Base-by-base conservation (phyloP, 2,888 invertebrate genomes). In the Rhamnusium bicolor region DNA sequence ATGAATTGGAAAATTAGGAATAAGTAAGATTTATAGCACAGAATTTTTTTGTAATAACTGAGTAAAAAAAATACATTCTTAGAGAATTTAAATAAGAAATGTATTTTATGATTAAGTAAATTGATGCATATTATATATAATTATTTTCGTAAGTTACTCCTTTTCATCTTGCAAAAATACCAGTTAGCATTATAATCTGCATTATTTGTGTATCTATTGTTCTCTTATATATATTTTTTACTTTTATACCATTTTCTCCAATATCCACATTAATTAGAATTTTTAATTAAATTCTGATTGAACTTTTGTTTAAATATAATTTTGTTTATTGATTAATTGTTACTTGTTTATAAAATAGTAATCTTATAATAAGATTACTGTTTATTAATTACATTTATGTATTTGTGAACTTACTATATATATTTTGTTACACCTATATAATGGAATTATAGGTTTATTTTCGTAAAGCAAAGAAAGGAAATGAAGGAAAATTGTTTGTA, bases 181-280 rank as follows among this genome's bases (percentile, higher is more conserved):
- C 12, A n/a, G n/a, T 12, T 40, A 40, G 40, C n/a, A 4, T 40
- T 40, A n/a, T 40, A 40, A 40, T n/a, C 40, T 40, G 16, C 16
- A 40, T 56, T 27, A 58, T 58, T 65, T 65, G 40, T 32, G 14
- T 65, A 54, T 27, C n/a, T 49, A 27, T 49, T 53, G 12, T 54
- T 21, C 32, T 58, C 27, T 53, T 65, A 18, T 65, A 65, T 40
- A 12, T 63, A 14, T 24, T 63, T 27, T 32, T 65, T 51, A 51
- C 27, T 65, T 65, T 46, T 65, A 62, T 65, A 53, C 49, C 65
- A 54, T 65, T 65, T 65, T 65, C 65, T 65, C 53, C 49, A 65
- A 65, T 18, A 27, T 27, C 49, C 49, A 65, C 65, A 32, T 65
- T 65, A 65, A 19, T 54, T 40, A 58, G 32, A 32, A 32, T 18